These are phyloP conservation scores for Sandelia bainsii DNA, from an alignment of 2,797 vertebrate species.

Conservation along the genomic window DNA sequence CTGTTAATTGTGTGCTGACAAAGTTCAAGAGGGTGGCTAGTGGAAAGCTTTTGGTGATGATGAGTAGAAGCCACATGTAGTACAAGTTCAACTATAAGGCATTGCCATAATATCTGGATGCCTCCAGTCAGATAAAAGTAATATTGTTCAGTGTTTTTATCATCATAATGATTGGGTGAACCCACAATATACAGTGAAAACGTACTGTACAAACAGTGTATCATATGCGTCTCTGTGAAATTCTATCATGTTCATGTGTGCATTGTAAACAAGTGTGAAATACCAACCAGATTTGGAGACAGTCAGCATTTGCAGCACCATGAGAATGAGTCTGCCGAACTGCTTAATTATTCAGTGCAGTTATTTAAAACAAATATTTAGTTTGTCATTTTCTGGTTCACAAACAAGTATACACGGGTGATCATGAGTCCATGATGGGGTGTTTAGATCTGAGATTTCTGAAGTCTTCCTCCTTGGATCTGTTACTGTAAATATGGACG, in stretches of 20 bases:
- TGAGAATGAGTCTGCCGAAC: conserved; percentile 21
- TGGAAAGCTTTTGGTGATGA: conserved; percentile 30
- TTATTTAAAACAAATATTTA: conserved; percentile 46
- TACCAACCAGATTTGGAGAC: conserved; percentile 12
- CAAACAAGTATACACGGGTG: conserved; percentile 11
- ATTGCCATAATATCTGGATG: conserved; percentile 29
- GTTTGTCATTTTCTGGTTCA: conserved; percentile 15
- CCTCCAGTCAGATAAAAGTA: conserved; percentile 16
- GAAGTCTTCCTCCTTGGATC: neutral
- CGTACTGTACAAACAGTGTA: conserved; percentile 14
- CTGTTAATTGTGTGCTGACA: conserved; percentile 8
- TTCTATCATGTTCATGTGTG: conserved; percentile 7
- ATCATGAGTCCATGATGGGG: neutral
- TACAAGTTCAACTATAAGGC: conserved; percentile 28
- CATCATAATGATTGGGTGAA: conserved; percentile 10
- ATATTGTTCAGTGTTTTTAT: conserved; percentile 6
- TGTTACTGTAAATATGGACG: neutral
- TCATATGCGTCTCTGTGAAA: conserved; percentile 4
- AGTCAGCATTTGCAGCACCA: conserved; percentile 1
- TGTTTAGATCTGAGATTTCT: conserved; percentile 38
- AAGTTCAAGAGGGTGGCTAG: neutral
- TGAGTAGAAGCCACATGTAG: conserved; percentile 19
- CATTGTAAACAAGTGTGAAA: conserved; percentile 26
- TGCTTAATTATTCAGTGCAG: conserved; percentile 28
- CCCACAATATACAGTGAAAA: neutral